phyloP scores from a whole-genome alignment of 2,113 vertebrate genomes.

The Suricata suricatta region DNA sequence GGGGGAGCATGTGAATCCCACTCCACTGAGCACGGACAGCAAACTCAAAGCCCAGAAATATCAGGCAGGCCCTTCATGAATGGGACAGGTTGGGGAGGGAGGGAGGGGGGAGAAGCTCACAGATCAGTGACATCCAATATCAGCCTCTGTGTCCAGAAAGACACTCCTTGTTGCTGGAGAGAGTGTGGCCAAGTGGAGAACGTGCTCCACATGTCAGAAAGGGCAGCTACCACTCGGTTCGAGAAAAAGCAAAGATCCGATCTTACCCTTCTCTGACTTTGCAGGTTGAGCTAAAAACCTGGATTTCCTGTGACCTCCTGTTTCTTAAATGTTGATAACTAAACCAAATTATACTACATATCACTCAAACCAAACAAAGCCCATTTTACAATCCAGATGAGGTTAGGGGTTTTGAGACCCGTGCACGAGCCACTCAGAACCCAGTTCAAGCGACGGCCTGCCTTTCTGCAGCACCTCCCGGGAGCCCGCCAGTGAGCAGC shows the following conservation, averaged over 20 bases:
- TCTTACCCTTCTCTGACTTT: not conserved
- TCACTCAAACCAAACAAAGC: not conserved
- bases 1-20: no score
- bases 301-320: not conserved
- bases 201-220: not conserved
- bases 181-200: not conserved
- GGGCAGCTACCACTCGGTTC: not conserved
- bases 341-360: not conserved
- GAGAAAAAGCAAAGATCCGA: not conserved
- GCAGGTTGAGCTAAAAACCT: not conserved
- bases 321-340: not conserved
- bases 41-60: not conserved
- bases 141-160: not conserved
- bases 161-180: not conserved
- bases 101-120: not conserved
- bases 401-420: not conserved
- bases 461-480: not conserved
- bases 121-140: not conserved
- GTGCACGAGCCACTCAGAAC: no score
- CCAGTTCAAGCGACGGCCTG: fast-evolving
- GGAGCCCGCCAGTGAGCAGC: not conserved
- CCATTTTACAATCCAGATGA: not conserved
- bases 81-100: not conserved
- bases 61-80: not conserved
- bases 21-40: not conserved